These are phyloP conservation scores for Lasioglossum albipes DNA, from an alignment of 1,140 invertebrate genomes.

Conservation along the genomic window DNA sequence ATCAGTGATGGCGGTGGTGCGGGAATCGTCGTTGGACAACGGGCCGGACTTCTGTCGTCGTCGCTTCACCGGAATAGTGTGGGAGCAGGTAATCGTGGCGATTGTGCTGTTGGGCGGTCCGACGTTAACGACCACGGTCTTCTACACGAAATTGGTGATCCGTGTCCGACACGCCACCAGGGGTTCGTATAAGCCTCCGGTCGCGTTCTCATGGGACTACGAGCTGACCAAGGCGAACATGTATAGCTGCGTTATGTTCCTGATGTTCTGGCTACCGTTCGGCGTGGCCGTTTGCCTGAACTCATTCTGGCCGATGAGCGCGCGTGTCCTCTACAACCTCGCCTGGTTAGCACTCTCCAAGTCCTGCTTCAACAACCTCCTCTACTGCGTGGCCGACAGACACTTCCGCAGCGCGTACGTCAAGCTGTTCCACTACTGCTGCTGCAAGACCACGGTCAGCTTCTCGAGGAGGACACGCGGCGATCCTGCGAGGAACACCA, in stretches of 20 bases:
- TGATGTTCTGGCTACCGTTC: conserved; percentile 86
- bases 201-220: conserved; percentile 84
- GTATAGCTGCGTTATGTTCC: conserved; percentile 83
- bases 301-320: conserved; percentile 78
- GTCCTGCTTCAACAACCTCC: conserved; percentile 84
- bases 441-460: conserved; percentile 89
- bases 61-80: conserved; percentile 68
- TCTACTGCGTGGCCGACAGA: conserved; percentile 84
- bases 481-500: conserved; percentile 81
- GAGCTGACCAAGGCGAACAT: conserved; percentile 84
- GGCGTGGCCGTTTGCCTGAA: conserved; percentile 81
- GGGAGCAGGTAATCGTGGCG: conserved; percentile 80
- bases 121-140: conserved; percentile 78
- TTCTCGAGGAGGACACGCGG: conserved; percentile 84
- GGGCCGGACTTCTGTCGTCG: conserved; percentile 85
- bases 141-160: conserved; percentile 79
- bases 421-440: conserved; percentile 90
- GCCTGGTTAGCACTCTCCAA: conserved; percentile 86
- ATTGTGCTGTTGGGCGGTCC: conserved; percentile 82
- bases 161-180: conserved; percentile 77
- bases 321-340: conserved; percentile 83
- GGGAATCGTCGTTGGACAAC: conserved; percentile 81
- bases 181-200: conserved; percentile 83
- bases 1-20: conserved; percentile 76
- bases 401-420: conserved; percentile 88